Base-by-base conservation (phyloP, 2,113 vertebrate genomes). In the Nipponia nippon region DNA sequence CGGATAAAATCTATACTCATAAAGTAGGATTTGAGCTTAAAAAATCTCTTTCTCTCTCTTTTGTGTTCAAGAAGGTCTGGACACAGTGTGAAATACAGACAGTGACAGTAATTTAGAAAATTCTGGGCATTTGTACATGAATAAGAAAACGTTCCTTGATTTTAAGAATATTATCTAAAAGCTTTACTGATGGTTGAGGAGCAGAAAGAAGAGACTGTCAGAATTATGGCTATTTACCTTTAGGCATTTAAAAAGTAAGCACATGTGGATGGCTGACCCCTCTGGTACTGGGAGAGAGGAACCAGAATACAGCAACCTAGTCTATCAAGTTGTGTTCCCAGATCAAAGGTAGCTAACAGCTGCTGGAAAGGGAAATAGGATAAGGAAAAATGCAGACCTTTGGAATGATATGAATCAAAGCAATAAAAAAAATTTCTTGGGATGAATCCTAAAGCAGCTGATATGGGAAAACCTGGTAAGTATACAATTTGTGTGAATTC, bases 311-410 rank as follows among this genome's bases (percentile, higher is more conserved):
- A 94, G 97, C 73, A 95, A 85, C 91, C 70, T 76, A 91, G 65
- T 91, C 52, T 95, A 75, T 80, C 80, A 94, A 91, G 80, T 90
- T 76, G 65, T 89, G 36, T 82, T 93, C 27, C 61, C 65, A 96
- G 94, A 97, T 95, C 94, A 97, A 97, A 96, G 96, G 86, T 90
- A 97, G 83, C 65, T 87, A 95, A 91, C 91, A 97, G 91, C 94
- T 97, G 92, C 52, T 96, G 87, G 87, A 89, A 89, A 77, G 58
- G 80, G 53, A 96, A 96, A 91, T 85, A 92, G 91, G 84, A 91
- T 79, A 96, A 89, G 81, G 91, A 89, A 95, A 91, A 82, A 89
- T 67, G 66, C 77, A 94, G 91, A 76, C 65, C 56, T 84, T 87
- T 94, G 80, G 80, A 95, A 92, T 95, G 1, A 93, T 96, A 93